A percentile compares a stretch with the other conserved stretches of the same genome.
Evolutionary conservation across 2,797 vertebrate species (phyloP).

Genomic region (Sebastes iracundus): DNA sequence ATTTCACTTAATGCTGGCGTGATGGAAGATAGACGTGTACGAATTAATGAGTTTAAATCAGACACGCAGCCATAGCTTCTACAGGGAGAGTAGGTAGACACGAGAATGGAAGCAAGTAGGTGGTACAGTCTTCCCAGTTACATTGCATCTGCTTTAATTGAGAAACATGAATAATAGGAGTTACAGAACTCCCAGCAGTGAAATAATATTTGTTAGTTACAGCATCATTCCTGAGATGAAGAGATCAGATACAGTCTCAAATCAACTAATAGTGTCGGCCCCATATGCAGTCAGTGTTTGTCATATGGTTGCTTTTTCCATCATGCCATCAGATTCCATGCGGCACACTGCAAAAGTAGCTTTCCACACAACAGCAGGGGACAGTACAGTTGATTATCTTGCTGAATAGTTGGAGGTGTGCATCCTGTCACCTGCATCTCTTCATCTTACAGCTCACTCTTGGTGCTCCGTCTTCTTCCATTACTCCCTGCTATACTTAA

Average conservation of each 20-base stretch:
- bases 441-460: background rate
- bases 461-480: background rate
- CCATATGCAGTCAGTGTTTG: background rate
- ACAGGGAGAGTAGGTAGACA: background rate
- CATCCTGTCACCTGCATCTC: background rate
- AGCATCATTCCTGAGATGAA: background rate
- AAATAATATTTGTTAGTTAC: constrained; percentile 1
- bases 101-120: background rate
- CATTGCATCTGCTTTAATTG: background rate
- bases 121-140: background rate
- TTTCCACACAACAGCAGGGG: background rate
- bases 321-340: background rate
- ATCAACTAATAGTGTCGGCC: background rate
- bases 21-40: background rate
- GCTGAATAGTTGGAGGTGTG: background rate
- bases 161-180: constrained; percentile 4
- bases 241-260: background rate
- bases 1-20: background rate
- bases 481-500: background rate
- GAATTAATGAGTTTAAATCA: constrained; percentile 1
- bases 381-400: background rate
- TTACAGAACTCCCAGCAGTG: background rate
- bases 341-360: background rate
- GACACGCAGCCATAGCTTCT: background rate
- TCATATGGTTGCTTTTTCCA: background rate